phyloP scores from a whole-genome alignment of 2,888 invertebrate genomes.

The Tethea ocularis region DNA sequence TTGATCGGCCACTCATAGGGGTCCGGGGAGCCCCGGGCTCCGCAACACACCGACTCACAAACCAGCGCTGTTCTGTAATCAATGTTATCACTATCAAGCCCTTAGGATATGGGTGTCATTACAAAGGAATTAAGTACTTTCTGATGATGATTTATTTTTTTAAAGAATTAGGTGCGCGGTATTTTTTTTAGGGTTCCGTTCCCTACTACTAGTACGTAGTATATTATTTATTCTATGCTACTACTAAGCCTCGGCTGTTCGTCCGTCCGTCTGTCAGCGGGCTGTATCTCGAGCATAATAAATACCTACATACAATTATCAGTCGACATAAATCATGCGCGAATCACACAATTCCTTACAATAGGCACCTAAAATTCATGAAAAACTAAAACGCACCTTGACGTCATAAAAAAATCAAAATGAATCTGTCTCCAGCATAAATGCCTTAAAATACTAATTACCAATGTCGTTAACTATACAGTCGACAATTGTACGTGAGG shows the following conservation, averaged over 20 bases:
- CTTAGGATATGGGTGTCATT: background rate
- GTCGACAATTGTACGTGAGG: slow-evolving; percentile 45
- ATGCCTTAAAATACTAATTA: slow-evolving; percentile 28
- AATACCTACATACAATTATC: too few relatives aligned
- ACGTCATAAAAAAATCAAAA: background rate
- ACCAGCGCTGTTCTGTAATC: background rate
- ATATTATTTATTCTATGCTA: too few relatives aligned
- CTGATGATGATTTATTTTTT: too few relatives aligned
- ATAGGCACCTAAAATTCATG: too few relatives aligned
- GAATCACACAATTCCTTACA: too few relatives aligned
- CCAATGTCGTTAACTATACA: slow-evolving; percentile 31
- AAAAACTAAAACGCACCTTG: background rate
- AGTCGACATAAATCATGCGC: too few relatives aligned
- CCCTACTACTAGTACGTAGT: too few relatives aligned
- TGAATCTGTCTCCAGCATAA: slow-evolving; percentile 13
- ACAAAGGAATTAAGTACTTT: background rate
- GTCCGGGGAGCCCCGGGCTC: background rate
- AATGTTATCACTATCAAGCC: background rate
- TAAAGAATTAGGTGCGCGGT: too few relatives aligned
- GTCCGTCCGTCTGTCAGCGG: too few relatives aligned
- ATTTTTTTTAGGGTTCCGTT: too few relatives aligned
- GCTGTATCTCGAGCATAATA: too few relatives aligned
- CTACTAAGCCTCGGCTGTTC: too few relatives aligned
- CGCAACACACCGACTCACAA: background rate
- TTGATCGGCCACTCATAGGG: slow-evolving; percentile 29